Conservation (phyloP, 1,140 invertebrate genomes). For the Brachionus sp. region DNA sequence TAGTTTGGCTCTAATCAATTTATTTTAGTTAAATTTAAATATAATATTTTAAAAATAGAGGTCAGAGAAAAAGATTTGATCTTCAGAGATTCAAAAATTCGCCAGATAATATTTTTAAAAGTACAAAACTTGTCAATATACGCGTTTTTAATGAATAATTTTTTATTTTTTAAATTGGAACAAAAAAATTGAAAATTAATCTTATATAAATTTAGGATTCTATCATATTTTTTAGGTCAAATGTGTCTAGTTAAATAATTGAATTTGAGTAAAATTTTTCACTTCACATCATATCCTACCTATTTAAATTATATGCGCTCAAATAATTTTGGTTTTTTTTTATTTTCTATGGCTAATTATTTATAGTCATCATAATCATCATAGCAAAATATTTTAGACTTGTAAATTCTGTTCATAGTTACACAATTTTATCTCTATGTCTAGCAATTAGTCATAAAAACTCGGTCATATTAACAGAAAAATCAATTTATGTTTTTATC, state of each 20-base stretch:
- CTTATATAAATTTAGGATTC: background rate
- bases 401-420: background rate
- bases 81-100: background rate
- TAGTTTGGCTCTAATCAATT: background rate
- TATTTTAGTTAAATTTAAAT: background rate
- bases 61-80: background rate
- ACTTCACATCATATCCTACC: background rate
- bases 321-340: background rate
- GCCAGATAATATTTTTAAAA: background rate
- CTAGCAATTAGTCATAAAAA: background rate
- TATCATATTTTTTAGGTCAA: background rate
- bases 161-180: background rate
- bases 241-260: constrained; percentile 10
- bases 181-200: constrained; percentile 1
- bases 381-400: background rate
- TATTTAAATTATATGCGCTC: background rate
- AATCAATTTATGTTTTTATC: background rate
- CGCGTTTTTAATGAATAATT: background rate
- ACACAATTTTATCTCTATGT: background rate
- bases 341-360: background rate
- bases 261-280: background rate
- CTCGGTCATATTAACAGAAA: background rate
- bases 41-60: background rate
- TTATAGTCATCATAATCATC: no score
- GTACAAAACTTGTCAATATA: background rate